phyloP scores from a whole-genome alignment of 2,113 vertebrate species.

The Illadopsis cleaveri region DNA sequence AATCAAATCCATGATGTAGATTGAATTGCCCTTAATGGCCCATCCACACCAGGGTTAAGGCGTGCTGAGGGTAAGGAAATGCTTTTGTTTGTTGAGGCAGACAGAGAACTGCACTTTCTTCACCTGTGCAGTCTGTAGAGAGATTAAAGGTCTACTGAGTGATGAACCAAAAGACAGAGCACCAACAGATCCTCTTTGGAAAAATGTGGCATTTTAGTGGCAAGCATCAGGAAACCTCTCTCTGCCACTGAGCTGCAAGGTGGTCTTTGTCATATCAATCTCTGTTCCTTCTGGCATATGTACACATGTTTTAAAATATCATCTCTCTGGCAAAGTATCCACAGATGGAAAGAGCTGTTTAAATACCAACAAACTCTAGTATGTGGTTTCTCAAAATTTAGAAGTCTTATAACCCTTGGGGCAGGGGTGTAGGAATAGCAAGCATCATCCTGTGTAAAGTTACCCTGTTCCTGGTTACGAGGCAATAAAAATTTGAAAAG shows the following conservation, averaged over 20 bases:
- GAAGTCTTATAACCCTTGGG: not conserved
- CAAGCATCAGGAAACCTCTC: not conserved
- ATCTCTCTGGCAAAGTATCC: not conserved
- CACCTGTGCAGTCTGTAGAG: not conserved
- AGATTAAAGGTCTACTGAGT: not conserved
- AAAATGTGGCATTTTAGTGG: not conserved
- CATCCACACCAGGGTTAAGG: not conserved
- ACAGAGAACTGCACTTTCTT: not conserved
- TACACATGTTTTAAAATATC: not conserved
- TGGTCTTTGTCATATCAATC: not conserved
- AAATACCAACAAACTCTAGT: not conserved
- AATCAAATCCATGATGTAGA: not conserved
- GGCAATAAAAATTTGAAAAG: not conserved
- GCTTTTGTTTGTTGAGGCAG: not conserved
- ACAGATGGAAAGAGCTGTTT: not conserved
- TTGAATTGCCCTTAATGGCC: not conserved
- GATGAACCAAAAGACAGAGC: not conserved
- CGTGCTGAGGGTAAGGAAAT: not conserved
- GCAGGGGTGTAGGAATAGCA: not conserved
- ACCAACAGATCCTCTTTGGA: not conserved
- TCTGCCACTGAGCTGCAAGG: not conserved
- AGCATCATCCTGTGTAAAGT: not conserved
- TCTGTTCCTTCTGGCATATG: accelerated
- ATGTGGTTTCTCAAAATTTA: not conserved
- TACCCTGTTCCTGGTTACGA: not conserved